Evolutionary conservation across 2,113 vertebrate species (phyloP), one percentile per base, ranked within the genome.

Genomic region (Gallinago media): DNA sequence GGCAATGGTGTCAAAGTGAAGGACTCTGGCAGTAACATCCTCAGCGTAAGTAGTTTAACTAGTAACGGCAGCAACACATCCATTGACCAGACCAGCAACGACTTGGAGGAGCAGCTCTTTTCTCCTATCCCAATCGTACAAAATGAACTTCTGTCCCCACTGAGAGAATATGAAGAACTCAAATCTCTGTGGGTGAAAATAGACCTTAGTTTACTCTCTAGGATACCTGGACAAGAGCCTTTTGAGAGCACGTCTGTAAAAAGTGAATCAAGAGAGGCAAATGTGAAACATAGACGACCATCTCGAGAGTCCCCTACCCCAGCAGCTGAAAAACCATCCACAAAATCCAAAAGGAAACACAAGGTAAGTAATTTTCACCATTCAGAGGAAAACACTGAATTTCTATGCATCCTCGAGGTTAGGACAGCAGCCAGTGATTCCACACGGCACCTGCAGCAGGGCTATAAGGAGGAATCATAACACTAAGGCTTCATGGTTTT

Each of bases 151-250:
- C 95, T 99, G 40, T 99, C 99, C 40, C 99, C 99, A 9, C 89
- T 99, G 38, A 98, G 97, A 92, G 99, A 99, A 38, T 98, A 98
- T 4, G 98, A 99, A 78, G 98, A 99, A 29, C 93, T 98, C 50
- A 99, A 99, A 97, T 99, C 98, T 85, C 97, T 99, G 63, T 99
- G 99, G 99, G 99, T 99, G 95, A 99, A 99, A 97, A 99, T 99
- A 85, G 98, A 99, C 72, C 98, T 99, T 88, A 98, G 97, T 95
- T 98, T 99, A 47, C 98, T 99, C 50, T 98, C 98, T 66, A 98
- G 98, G 95, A 98, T 99, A 72, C 99, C 99, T 6, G 98, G 98
- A 36, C 98, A 98, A 96, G 98, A 97, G 50, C 71, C 96, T 54
- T 96, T 97, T 46, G 98, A 98, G 88, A 95, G 56, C 62, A 66